These are phyloP conservation scores for Thomomys bottae DNA, from an alignment of 2,113 vertebrate species.

Conservation along the genomic window DNA sequence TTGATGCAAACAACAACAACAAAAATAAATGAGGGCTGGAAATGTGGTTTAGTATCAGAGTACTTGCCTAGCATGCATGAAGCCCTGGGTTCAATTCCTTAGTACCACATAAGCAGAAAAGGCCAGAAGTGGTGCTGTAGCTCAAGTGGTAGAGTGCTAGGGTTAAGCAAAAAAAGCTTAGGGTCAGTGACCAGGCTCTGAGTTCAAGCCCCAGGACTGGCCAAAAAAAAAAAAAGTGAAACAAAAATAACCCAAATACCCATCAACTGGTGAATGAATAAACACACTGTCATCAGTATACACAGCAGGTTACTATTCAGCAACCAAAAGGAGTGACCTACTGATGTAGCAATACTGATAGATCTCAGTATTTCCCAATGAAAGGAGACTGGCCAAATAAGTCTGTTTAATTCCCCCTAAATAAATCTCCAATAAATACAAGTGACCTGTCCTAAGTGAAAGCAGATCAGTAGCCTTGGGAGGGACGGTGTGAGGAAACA, in stretches of 20 bases:
- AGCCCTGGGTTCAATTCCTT: no score
- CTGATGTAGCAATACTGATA: not conserved
- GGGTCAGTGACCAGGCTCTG: no score
- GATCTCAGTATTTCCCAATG: not conserved
- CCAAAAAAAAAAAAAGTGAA: no score
- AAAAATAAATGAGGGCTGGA: no score
- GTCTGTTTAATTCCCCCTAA: not conserved
- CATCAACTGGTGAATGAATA: not conserved
- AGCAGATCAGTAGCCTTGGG: not conserved
- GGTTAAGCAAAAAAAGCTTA: no score
- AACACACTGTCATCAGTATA: conserved; percentile 4
- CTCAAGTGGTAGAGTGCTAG: no score
- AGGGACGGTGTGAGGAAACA: not conserved
- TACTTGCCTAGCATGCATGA: no score
- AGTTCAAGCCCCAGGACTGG: no score
- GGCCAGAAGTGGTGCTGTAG: no score
- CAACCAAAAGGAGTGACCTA: not conserved
- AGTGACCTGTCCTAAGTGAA: not conserved
- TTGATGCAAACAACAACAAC: no score
- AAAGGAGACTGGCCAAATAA: not conserved
- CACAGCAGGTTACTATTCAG: not conserved
- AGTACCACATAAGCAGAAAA: no score
- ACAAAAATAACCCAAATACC: conserved; percentile 1
- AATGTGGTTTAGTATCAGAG: no score
- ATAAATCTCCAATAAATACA: not conserved